A percentile compares a stretch with the other conserved stretches of the same genome.
These are phyloP conservation scores for Minunthozetes semirufus DNA, from an alignment of 2,888 invertebrate species.

Conservation along the genomic window DNA sequence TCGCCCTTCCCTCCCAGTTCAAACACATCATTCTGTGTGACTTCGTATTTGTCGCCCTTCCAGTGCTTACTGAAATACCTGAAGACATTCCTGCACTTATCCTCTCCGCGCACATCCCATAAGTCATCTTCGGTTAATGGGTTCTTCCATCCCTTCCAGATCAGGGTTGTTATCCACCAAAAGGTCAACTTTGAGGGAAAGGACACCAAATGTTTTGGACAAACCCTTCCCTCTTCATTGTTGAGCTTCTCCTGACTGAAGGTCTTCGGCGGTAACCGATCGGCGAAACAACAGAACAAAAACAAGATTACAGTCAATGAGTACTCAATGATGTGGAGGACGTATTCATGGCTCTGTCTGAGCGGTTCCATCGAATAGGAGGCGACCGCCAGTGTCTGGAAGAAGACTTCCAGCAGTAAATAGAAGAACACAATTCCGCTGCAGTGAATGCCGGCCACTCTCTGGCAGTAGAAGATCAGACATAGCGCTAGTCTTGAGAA, in stretches of 20 bases:
- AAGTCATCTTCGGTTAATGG: slow-evolving; percentile 12
- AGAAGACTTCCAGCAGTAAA: not conserved
- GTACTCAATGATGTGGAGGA: not conserved
- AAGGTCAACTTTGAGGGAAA: slow-evolving; percentile 49
- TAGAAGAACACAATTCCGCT: slow-evolving; percentile 31
- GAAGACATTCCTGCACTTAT: slow-evolving; percentile 11
- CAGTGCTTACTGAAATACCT: slow-evolving; percentile 19
- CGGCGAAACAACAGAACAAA: slow-evolving; percentile 24
- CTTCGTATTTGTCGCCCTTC: slow-evolving; percentile 6
- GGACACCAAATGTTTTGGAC: slow-evolving; percentile 48
- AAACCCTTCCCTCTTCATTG: not conserved
- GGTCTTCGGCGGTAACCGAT: not conserved
- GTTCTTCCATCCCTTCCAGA: slow-evolving; percentile 11
- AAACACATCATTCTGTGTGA: slow-evolving; percentile 45
- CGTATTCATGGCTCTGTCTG: not conserved
- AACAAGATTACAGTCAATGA: slow-evolving; percentile 3
- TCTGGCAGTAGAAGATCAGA: slow-evolving; percentile 21
- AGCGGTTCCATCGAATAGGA: not conserved
- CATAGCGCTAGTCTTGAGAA: not conserved
- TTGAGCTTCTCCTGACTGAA: not conserved
- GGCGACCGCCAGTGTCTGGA: not conserved
- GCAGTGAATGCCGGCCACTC: slow-evolving; percentile 14
- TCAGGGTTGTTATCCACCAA: slow-evolving; percentile 49
- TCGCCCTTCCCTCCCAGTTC: not conserved
- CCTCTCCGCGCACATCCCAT: slow-evolving; percentile 5